phyloP scores from a whole-genome alignment of 1,140 invertebrate species.

The Drosophila paulistorum region DNA sequence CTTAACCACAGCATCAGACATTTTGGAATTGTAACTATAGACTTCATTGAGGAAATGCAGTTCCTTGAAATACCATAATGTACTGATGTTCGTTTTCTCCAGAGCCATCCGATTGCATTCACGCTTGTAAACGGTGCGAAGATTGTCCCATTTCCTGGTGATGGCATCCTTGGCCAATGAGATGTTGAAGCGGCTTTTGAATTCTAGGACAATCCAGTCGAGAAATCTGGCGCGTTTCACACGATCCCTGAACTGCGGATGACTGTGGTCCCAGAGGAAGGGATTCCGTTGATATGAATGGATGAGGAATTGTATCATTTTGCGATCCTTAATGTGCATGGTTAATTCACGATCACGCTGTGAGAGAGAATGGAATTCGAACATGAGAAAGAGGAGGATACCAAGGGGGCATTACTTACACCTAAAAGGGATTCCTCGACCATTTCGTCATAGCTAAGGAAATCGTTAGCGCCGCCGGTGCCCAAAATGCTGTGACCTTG shows the following conservation, averaged over 20 bases:
- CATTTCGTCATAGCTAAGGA: conserved; percentile 75
- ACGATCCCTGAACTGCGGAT: conserved; percentile 75
- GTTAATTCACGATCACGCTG: conserved; percentile 68
- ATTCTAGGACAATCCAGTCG: conserved; percentile 76
- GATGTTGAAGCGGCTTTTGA: conserved; percentile 75
- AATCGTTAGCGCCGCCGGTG: conserved; percentile 36
- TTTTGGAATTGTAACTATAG: conserved; percentile 79
- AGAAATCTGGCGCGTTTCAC: conserved; percentile 73
- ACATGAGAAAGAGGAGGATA: conserved; percentile 4
- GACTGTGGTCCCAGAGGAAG: conserved; percentile 77
- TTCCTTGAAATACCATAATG: conserved; percentile 78
- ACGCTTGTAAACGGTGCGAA: conserved; percentile 78
- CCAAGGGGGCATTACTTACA: conserved; percentile 38
- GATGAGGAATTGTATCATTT: conserved; percentile 81
- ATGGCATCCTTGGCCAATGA: conserved; percentile 76
- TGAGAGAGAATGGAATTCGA: not conserved
- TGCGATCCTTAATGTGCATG: conserved; percentile 79
- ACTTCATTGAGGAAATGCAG: conserved; percentile 78
- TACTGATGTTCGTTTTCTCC: conserved; percentile 76
- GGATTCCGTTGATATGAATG: conserved; percentile 76
- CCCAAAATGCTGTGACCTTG: conserved; percentile 36
- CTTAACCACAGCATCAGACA: conserved; percentile 74
- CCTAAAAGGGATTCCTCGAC: conserved; percentile 75
- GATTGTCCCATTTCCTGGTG: conserved; percentile 78
- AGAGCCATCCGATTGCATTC: conserved; percentile 80